phyloP scores from a whole-genome alignment of 2,797 vertebrate genomes.

The Platyrinchus mystaceus region DNA sequence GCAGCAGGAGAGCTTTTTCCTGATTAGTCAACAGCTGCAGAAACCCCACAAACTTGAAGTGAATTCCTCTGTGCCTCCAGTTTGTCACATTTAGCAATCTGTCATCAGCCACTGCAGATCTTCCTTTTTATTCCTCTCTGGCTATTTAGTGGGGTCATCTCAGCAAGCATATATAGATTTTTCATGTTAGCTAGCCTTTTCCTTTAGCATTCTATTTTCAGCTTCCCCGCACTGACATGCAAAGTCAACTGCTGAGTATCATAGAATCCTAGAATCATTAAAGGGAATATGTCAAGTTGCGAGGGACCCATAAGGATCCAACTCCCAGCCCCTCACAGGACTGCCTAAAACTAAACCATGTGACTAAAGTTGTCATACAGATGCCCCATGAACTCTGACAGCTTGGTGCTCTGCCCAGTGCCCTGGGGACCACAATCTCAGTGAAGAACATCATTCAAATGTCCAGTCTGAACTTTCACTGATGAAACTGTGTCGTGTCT shows the following conservation, averaged over 20 bases:
- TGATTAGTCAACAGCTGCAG: neutral
- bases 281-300: neutral
- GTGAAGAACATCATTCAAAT: neutral
- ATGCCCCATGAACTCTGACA: neutral
- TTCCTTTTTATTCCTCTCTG: neutral
- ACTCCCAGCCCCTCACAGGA: neutral
- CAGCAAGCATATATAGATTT: neutral
- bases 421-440: neutral
- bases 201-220: neutral
- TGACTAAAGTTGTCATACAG: neutral
- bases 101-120: neutral
- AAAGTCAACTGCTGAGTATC: neutral
- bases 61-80: neutral
- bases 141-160: neutral
- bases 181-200: neutral
- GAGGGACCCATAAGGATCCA: neutral
- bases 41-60: no score
- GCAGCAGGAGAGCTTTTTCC: neutral
- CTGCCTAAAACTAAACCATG: neutral
- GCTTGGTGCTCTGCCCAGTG: neutral
- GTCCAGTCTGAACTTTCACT: neutral
- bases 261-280: neutral
- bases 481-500: rapidly evolving
- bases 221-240: neutral
- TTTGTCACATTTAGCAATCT: neutral